Conservation (phyloP, 2,888 invertebrate species). For the Hedya salicella region DNA sequence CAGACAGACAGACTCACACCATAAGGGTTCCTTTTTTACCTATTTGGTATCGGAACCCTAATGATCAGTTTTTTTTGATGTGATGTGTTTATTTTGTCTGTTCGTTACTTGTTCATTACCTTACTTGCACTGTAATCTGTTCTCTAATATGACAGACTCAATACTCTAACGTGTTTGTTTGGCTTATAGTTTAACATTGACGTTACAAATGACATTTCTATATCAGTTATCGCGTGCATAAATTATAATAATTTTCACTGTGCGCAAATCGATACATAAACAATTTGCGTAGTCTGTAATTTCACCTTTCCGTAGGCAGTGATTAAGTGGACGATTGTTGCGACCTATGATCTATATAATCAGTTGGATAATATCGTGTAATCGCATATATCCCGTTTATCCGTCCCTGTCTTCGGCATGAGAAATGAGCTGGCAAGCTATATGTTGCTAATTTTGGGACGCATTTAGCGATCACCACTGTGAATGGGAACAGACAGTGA, state of each 20-base stretch:
- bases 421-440: constrained; percentile 80
- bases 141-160: not conserved
- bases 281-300: constrained; percentile 40
- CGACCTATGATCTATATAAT: constrained; percentile 70
- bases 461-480: constrained; percentile 73
- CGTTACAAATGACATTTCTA: constrained; percentile 19
- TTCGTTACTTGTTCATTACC: too few species aligned
- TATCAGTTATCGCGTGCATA: constrained; percentile 21
- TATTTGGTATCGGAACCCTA: too few species aligned
- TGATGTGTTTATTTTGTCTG: too few species aligned
- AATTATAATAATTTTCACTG: constrained; percentile 30
- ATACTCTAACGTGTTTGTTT: not conserved
- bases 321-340: constrained; percentile 72
- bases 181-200: not conserved
- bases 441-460: constrained; percentile 78
- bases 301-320: constrained; percentile 60
- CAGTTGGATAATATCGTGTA: constrained; percentile 67
- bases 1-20: too few species aligned
- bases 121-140: too few species aligned
- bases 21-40: too few species aligned
- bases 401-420: constrained; percentile 68
- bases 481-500: constrained; percentile 77
- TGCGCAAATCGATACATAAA: constrained; percentile 33
- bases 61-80: too few species aligned
- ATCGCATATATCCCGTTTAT: constrained; percentile 71